Evolutionary conservation across 2,113 vertebrate genomes (phyloP).

Genomic region (Hyperopisus bebe): DNA sequence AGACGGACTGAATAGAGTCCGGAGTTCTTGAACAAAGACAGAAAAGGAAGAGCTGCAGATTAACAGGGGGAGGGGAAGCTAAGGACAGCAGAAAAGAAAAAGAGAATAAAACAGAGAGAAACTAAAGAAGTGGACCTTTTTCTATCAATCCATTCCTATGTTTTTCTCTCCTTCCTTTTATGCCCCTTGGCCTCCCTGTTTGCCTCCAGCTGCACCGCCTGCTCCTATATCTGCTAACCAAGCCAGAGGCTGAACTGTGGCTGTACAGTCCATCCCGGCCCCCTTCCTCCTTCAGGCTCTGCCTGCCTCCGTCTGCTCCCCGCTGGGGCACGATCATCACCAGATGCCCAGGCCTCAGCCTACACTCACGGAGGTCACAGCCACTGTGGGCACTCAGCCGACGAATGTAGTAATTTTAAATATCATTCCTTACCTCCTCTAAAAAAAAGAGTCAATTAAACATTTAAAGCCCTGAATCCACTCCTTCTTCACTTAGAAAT

Average conservation of each 20-base stretch:
- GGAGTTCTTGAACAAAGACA: neutral
- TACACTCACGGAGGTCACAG: neutral
- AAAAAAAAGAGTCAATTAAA: neutral
- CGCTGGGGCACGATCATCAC: neutral
- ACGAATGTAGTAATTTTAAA: neutral
- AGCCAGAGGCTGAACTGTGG: neutral
- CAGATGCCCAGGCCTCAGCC: neutral
- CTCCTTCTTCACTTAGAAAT: neutral
- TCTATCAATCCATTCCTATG: neutral
- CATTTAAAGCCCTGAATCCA: neutral
- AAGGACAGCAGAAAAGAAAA: conserved; percentile 31
- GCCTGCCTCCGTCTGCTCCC: neutral
- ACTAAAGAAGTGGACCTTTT: neutral
- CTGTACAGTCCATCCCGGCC: neutral
- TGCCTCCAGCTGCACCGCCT: neutral
- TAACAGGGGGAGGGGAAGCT: conserved; percentile 10
- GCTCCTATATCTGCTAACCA: neutral
- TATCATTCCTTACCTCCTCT: neutral
- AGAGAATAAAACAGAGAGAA: conserved; percentile 30
- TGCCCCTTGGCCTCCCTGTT: neutral
- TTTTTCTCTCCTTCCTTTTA: neutral
- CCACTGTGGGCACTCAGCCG: neutral
- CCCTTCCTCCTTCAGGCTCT: neutral
- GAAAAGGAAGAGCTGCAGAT: conserved; percentile 3
- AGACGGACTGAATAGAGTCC: neutral